phyloP scores from a whole-genome alignment of 2,113 vertebrate genomes.

The Petromus typicus region DNA sequence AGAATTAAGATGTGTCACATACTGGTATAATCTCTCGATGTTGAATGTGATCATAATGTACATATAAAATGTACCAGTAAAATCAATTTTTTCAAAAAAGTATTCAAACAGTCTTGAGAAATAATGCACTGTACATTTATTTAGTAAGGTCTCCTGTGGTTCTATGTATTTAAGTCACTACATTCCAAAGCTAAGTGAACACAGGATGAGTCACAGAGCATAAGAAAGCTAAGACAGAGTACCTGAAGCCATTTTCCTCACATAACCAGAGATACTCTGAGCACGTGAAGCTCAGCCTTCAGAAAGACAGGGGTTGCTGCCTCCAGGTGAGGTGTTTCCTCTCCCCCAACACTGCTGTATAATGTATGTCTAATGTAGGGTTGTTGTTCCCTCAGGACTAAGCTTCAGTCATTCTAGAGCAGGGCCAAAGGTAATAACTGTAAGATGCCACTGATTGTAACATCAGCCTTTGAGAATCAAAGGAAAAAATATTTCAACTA shows the following conservation, averaged over 20 bases:
- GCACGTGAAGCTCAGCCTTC: background rate
- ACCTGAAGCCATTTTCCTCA: conserved; percentile 4
- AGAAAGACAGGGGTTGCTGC: background rate
- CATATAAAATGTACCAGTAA: too few relatives aligned
- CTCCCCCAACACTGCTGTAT: background rate
- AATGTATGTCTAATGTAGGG: background rate
- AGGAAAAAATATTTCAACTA: background rate
- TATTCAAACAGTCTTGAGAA: background rate
- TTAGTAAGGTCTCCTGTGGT: background rate
- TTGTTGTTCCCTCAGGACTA: background rate
- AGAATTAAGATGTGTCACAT: too few relatives aligned
- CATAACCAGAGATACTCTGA: background rate
- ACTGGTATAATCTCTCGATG: too few relatives aligned
- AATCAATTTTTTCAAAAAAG: background rate
- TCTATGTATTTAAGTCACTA: background rate
- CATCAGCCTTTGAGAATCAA: background rate
- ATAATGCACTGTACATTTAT: too few relatives aligned
- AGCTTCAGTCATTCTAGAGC: conserved; percentile 4
- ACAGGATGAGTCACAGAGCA: background rate
- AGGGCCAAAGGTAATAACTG: background rate
- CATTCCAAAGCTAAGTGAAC: background rate
- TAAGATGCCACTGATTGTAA: background rate
- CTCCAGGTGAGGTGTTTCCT: background rate
- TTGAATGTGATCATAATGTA: too few relatives aligned
- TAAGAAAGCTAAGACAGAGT: background rate